These are phyloP conservation scores for Donacobius atricapilla DNA, from an alignment of 2,113 vertebrate species.

Conservation along the genomic window DNA sequence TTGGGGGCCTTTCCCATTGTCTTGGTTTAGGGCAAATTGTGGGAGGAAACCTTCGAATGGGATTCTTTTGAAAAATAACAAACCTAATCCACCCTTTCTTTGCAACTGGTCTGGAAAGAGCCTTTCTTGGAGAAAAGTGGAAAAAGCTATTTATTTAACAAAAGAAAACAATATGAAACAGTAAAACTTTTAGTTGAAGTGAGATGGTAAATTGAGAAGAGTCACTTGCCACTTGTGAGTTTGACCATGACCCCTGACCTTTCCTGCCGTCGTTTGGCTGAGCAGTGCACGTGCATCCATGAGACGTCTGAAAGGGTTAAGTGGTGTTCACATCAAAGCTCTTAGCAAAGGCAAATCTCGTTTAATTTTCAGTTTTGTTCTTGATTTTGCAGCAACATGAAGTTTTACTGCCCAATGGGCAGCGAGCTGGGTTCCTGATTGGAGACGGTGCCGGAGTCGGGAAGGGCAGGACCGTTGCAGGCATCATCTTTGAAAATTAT, in stretches of 20 bases:
- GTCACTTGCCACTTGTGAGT: neutral
- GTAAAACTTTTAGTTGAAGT: too few species aligned
- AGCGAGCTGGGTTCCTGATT: slow-evolving; percentile 94
- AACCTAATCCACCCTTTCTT: too few species aligned
- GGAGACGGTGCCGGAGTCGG: slow-evolving; percentile 95
- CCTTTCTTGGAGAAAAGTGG: too few species aligned
- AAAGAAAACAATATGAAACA: too few species aligned
- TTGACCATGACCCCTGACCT: neutral
- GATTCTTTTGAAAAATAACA: too few species aligned
- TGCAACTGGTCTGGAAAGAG: too few species aligned
- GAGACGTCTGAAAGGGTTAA: neutral
- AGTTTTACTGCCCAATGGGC: slow-evolving; percentile 88
- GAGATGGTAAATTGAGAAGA: too few species aligned
- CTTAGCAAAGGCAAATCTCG: neutral
- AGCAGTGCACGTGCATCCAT: fast-evolving
- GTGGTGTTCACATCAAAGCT: neutral
- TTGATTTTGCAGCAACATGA: slow-evolving; percentile 88
- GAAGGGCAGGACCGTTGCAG: slow-evolving; percentile 93
- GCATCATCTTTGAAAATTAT: slow-evolving; percentile 94
- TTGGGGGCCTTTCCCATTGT: neutral
- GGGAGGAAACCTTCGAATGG: too few species aligned
- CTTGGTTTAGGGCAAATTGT: too few species aligned
- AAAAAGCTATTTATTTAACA: too few species aligned
- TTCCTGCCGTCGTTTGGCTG: fast-evolving
- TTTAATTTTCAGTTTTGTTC: neutral